Evolutionary conservation across 2,797 vertebrate species (phyloP).

Genomic region (Fistularia tabacaria): DNA sequence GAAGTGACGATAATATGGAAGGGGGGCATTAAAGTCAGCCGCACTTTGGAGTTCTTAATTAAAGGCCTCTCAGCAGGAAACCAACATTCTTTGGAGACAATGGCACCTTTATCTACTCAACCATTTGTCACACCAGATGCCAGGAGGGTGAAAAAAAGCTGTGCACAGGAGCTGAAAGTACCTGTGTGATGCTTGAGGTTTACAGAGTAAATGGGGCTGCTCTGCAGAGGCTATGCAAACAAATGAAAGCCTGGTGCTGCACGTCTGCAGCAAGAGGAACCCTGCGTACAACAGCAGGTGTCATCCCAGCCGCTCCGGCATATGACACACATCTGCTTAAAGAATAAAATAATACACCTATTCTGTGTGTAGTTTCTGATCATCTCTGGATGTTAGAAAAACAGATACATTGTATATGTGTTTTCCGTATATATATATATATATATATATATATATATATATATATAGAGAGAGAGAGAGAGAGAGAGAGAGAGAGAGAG

Average conservation of each 20-base stretch:
- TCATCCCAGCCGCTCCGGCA: constrained; percentile 26
- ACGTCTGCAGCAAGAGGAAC: constrained; percentile 15
- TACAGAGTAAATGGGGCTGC: constrained; percentile 66
- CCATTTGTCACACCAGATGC: constrained; percentile 55
- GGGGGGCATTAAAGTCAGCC: constrained; percentile 33
- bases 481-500: too few species aligned
- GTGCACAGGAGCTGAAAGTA: constrained; percentile 50
- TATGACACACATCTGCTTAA: too few species aligned
- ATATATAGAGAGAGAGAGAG: too few species aligned
- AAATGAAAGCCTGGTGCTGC: constrained; percentile 54
- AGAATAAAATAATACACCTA: too few species aligned
- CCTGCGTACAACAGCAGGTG: constrained; percentile 49
- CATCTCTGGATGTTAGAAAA: too few species aligned
- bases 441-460: too few species aligned
- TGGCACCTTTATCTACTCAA: constrained; percentile 49
- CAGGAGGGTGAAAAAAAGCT: constrained; percentile 45
- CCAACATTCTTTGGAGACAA: constrained; percentile 33
- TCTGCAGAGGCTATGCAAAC: constrained; percentile 63
- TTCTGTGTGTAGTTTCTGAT: too few species aligned
- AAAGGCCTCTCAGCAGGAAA: constrained; percentile 50
- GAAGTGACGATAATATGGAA: constrained; percentile 16
- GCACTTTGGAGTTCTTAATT: constrained; percentile 47
- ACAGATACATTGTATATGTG: too few species aligned
- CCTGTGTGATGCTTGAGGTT: constrained; percentile 69
- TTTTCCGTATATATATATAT: too few species aligned